Conservation (phyloP, 2,888 invertebrate species). For the Caenorhabditis uteleia region DNA sequence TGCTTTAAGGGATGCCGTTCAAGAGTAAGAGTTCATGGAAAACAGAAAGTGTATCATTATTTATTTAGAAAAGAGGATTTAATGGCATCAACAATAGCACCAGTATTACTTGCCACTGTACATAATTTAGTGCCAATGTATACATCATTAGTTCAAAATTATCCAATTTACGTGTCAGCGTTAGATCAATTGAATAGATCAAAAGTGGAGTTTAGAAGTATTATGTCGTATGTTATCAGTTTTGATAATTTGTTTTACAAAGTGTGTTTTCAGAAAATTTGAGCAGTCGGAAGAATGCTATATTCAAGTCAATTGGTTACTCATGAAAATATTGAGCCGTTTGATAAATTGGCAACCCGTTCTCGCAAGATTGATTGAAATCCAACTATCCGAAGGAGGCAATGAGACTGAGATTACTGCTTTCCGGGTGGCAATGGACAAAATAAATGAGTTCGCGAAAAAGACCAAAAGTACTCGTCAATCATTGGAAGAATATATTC, state of each 20-base stretch:
- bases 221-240: constrained; percentile 29
- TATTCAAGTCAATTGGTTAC: constrained; percentile 82
- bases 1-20: constrained; percentile 14
- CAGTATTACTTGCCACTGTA: constrained; percentile 74
- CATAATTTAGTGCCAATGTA: constrained; percentile 45
- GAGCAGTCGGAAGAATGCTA: constrained; percentile 86
- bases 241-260: constrained; percentile 53
- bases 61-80: constrained; percentile 17
- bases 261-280: constrained; percentile 77
- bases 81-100: constrained; percentile 16
- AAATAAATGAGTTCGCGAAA: constrained; percentile 70
- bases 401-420: constrained; percentile 29
- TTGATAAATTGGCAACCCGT: constrained; percentile 83
- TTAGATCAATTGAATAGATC: constrained; percentile 38
- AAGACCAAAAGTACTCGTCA: constrained; percentile 31
- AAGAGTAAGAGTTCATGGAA: constrained; percentile 4
- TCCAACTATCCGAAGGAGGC: constrained; percentile 36
- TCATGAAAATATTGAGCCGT: constrained; percentile 84
- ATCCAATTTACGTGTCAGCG: constrained; percentile 47
- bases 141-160: constrained; percentile 38
- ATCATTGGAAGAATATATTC: constrained; percentile 44
- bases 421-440: constrained; percentile 46
- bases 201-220: constrained; percentile 27
- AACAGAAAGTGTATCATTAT: neutral
- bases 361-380: constrained; percentile 41